Evolutionary conservation across 2,797 vertebrate genomes (phyloP).

Genomic region (Cuculus canorus): DNA sequence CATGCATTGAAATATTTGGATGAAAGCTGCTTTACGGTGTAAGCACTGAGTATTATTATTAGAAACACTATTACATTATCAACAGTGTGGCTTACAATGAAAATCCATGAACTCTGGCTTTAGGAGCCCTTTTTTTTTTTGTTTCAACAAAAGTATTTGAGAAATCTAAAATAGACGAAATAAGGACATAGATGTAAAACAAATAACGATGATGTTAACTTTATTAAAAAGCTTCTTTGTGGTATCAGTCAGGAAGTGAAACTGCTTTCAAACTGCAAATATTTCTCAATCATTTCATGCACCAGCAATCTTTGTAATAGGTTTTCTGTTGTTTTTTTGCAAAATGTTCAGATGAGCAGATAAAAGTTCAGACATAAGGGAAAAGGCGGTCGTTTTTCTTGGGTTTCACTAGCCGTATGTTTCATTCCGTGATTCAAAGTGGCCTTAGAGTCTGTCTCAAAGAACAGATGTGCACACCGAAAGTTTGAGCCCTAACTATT

Average conservation of each 20-base stretch:
- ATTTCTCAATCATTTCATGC: constrained; percentile 80
- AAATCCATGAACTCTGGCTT: constrained; percentile 3
- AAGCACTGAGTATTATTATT: constrained; percentile 1
- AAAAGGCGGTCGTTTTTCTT: constrained; percentile 21
- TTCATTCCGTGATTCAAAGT: constrained; percentile 5
- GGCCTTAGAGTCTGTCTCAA: background rate
- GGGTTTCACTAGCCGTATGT: constrained; percentile 22
- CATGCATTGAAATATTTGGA: constrained; percentile 5
- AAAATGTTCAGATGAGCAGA: constrained; percentile 63
- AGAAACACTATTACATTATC: constrained; percentile 27
- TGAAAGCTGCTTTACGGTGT: constrained; percentile 18
- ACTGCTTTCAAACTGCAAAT: constrained; percentile 78
- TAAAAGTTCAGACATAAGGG: constrained; percentile 45
- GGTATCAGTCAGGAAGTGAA: constrained; percentile 79
- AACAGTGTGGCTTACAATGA: background rate
- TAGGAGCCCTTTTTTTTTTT: background rate
- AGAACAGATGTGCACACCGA: background rate
- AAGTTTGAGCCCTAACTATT: background rate
- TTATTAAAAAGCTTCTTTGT: constrained; percentile 79
- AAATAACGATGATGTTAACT: constrained; percentile 62
- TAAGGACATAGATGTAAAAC: constrained; percentile 10
- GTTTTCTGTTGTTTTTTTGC: constrained; percentile 63
- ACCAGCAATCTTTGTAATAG: constrained; percentile 71
- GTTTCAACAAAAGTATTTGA: background rate
- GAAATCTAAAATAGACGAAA: constrained; percentile 49